Evolutionary conservation across 2,113 vertebrate genomes (phyloP), one percentile per base, ranked within the genome.

Genomic region (Eurypyga helias): DNA sequence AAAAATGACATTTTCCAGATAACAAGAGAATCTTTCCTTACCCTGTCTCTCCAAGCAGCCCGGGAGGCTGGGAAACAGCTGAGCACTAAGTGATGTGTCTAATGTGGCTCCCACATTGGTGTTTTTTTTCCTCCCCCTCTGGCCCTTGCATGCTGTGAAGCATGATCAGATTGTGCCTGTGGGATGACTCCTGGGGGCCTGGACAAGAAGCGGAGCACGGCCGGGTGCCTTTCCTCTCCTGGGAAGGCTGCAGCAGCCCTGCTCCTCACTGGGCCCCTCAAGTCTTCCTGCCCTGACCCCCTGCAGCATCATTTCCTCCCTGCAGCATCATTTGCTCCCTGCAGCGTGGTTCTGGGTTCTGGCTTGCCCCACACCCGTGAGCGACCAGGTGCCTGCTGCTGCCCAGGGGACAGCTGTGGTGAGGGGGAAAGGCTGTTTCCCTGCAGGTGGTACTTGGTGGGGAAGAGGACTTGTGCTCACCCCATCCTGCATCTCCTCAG

Each of bases 1-100:
- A 83, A 96, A 91, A 94, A 71, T 18, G 4, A 33, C 41, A 29
- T 90, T 84, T 83, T 85, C 69, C 64, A 70, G 87, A 88, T 36
- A 88, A 78, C 43, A 45, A 58, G 65, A 90, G 54, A 29, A 38
- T 36, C 46, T 64, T 84, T 91, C 86, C 52, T 91, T 93, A 66
- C n/a, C 17, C 70, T 67, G 33, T 64, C 58, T 80, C 75, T 79
- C 31, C 66, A 46, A 82, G 80, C 70, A 84, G 62, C 67, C 80
- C 1, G 2, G 64, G 60, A 88, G 87, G 60, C 89, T 90, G 52
- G 45, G 54, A 48, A 78, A 17, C 75, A 88, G 87, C 82, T 86
- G 91, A 88, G 83, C 76, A 26, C 77, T 26, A 81, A 93, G 85
- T 36, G 55, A 60, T 60, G 75, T 78, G 67, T n/a, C 70, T 94